Evolutionary conservation across 2,888 invertebrate genomes (phyloP).

Genomic region (Keiferia lycopersicella): DNA sequence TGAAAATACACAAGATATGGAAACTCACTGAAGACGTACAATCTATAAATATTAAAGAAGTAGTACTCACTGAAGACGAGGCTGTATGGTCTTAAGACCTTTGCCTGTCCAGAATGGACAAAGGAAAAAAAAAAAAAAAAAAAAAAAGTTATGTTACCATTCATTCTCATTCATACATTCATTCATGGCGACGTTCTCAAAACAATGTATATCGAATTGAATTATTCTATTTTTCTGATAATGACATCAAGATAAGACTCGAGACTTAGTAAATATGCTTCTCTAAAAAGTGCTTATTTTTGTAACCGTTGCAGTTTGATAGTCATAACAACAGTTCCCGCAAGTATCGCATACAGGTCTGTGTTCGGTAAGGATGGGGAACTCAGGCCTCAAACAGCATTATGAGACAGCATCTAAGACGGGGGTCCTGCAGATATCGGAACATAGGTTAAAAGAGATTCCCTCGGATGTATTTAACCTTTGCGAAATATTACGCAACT

Average conservation of each 20-base stretch:
- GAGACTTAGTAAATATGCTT: background rate
- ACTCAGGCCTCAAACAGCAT: constrained; percentile 93
- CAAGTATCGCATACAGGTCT: background rate
- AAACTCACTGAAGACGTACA: no score
- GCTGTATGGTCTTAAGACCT: no score
- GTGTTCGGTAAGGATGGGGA: constrained; percentile 87
- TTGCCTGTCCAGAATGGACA: no score
- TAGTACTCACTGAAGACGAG: no score
- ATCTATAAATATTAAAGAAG: no score
- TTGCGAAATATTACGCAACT: constrained; percentile 86
- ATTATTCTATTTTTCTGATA: background rate
- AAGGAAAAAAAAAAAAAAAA: no score
- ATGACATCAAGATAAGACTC: background rate
- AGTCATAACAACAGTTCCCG: background rate
- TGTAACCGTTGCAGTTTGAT: background rate
- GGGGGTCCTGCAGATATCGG: constrained; percentile 93
- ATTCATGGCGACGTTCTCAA: background rate
- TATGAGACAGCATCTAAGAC: constrained; percentile 97
- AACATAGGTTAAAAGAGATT: constrained; percentile 90
- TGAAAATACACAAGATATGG: no score
- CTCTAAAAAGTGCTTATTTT: background rate
- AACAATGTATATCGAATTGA: no score
- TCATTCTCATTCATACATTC: background rate
- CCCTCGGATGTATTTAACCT: constrained; percentile 83
- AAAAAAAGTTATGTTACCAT: no score